Evolutionary conservation across 2,113 vertebrate species (phyloP).

Genomic region (Vulpes lagopus): DNA sequence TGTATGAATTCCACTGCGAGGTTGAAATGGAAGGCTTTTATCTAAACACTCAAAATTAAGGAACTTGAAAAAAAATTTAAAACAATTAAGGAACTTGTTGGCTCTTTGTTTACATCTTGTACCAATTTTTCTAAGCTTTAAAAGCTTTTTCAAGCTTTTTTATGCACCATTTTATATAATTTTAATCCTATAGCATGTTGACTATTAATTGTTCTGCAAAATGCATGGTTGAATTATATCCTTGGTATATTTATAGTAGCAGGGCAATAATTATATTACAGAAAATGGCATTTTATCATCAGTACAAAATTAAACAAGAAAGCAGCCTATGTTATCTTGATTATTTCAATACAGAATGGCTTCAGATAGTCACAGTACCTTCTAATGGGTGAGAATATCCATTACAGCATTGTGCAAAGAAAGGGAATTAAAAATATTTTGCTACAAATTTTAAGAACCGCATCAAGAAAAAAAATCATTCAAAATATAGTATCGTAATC

Average conservation of each 20-base stretch:
- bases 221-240: slow-evolving; percentile 1
- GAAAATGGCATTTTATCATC: background rate
- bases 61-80: too few species aligned
- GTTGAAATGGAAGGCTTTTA: background rate
- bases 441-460: background rate
- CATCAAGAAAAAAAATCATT: background rate
- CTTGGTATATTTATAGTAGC: background rate
- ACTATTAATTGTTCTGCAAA: background rate
- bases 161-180: background rate
- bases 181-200: background rate
- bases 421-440: slow-evolving; percentile 16
- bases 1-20: background rate
- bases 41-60: background rate
- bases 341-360: slow-evolving; percentile 29
- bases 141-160: background rate
- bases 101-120: background rate
- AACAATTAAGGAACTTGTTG: background rate
- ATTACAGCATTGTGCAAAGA: background rate
- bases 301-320: slow-evolving; percentile 44
- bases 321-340: background rate
- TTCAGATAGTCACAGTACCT: background rate
- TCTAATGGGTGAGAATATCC: background rate
- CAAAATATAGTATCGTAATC: background rate
- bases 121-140: background rate
- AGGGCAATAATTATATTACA: slow-evolving; percentile 17